phyloP scores from a whole-genome alignment of 2,113 vertebrate genomes.

The Microcebus jonahi region DNA sequence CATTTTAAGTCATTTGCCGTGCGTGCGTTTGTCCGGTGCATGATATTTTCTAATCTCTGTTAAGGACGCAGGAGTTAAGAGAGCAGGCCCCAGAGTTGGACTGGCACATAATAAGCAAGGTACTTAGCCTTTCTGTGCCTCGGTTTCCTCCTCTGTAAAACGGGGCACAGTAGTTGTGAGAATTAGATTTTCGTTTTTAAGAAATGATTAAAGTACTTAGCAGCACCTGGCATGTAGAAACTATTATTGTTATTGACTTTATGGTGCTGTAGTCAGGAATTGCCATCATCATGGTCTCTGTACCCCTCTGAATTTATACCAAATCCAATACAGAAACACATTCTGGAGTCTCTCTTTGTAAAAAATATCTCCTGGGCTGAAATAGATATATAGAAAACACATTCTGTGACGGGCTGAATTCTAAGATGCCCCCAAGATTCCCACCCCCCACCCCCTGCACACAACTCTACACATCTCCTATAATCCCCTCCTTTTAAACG shows the following conservation, averaged over 20 bases:
- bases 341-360: background rate
- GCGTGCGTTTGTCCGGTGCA: background rate
- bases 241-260: background rate
- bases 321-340: background rate
- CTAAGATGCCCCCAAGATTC: background rate
- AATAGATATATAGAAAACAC: background rate
- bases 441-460: background rate
- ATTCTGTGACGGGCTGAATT: background rate
- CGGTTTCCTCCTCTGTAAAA: background rate
- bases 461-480: background rate
- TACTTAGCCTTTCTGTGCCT: background rate
- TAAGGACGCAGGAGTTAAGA: background rate
- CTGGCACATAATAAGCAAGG: background rate
- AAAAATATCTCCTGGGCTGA: background rate
- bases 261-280: background rate
- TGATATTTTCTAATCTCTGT: background rate
- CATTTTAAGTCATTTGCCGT: background rate
- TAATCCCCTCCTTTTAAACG: background rate
- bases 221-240: background rate
- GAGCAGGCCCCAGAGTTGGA: background rate
- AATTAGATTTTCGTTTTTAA: background rate
- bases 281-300: background rate
- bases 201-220: background rate
- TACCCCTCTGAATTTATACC: background rate
- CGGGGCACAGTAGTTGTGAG: background rate